A percentile compares a stretch with the other conserved stretches of the same genome.
These are phyloP conservation scores for Microplitis mediator DNA, from an alignment of 1,140 invertebrate genomes.

Conservation along the genomic window DNA sequence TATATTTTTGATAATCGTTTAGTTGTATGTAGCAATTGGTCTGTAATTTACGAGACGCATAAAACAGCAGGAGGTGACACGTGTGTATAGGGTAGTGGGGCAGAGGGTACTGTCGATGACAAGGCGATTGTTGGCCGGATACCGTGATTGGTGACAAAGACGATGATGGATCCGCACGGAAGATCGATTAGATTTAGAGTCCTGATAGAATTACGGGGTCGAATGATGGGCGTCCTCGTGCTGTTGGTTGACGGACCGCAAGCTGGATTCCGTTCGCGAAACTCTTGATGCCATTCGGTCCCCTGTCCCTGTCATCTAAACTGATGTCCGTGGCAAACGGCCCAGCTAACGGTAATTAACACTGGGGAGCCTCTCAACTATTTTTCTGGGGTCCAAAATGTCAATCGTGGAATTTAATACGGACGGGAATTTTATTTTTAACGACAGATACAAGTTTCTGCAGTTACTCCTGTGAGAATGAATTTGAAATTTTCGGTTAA, in stretches of 20 bases:
- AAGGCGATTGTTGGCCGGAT: background rate
- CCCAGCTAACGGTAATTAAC: conserved; percentile 16
- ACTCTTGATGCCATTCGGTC: background rate
- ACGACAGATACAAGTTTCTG: too few relatives aligned
- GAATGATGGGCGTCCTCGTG: background rate
- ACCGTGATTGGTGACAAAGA: conserved; percentile 17
- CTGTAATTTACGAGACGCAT: background rate
- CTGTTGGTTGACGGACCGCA: background rate
- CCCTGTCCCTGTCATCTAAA: background rate
- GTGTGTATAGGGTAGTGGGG: background rate
- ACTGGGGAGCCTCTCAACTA: background rate
- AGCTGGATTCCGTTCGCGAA: conserved; percentile 16
- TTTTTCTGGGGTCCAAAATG: background rate
- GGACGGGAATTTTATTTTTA: background rate
- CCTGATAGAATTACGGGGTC: conserved; percentile 12
- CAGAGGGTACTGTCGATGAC: background rate
- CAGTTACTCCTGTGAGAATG: too few relatives aligned
- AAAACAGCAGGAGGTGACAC: conserved; percentile 3
- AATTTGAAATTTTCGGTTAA: background rate
- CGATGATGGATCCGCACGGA: conserved; percentile 10
- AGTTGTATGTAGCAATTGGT: background rate
- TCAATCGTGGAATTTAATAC: background rate
- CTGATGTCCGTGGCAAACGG: conserved; percentile 17
- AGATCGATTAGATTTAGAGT: conserved; percentile 9
- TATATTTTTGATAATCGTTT: background rate